Conservation (phyloP, 2,888 invertebrate genomes). For the Argyresthia albistria region DNA sequence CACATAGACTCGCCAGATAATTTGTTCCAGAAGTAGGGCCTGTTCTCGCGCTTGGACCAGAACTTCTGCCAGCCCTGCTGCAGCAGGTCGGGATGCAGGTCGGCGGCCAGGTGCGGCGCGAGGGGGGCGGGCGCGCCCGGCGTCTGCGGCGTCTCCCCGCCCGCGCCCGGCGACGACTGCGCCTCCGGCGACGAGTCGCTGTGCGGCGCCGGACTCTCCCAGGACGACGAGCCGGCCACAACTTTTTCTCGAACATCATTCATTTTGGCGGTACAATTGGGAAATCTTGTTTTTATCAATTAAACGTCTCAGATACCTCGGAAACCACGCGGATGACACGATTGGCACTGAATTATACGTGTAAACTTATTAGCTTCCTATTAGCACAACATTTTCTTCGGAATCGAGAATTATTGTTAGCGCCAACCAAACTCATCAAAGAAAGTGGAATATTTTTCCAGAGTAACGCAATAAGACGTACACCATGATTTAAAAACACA, state of each 20-base stretch:
- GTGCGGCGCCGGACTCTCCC: slow-evolving; percentile 49
- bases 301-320: not conserved
- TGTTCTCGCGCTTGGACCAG: slow-evolving; percentile 96
- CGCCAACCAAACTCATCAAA: slow-evolving; percentile 36
- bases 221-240: slow-evolving; percentile 57
- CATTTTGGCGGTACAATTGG: slow-evolving; percentile 37
- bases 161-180: slow-evolving; percentile 54
- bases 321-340: too few species aligned
- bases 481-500: slow-evolving; percentile 14
- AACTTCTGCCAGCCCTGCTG: slow-evolving; percentile 97
- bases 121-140: slow-evolving; percentile 72
- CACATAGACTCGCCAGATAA: slow-evolving; percentile 96
- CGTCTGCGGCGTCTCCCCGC: slow-evolving; percentile 67
- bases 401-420: slow-evolving; percentile 44
- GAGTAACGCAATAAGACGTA: slow-evolving; percentile 27
- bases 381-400: slow-evolving; percentile 31
- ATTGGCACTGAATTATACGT: not conserved
- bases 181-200: slow-evolving; percentile 60
- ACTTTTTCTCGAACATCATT: slow-evolving; percentile 70
- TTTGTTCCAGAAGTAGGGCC: slow-evolving; percentile 98
- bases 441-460: slow-evolving; percentile 25
- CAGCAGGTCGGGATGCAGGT: slow-evolving; percentile 61
- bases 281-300: not conserved
- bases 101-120: slow-evolving; percentile 57
- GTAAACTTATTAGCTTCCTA: slow-evolving; percentile 38